Evolutionary conservation across 1,140 invertebrate species (phyloP).

Genomic region (Venustaconcha ellipsiformis): DNA sequence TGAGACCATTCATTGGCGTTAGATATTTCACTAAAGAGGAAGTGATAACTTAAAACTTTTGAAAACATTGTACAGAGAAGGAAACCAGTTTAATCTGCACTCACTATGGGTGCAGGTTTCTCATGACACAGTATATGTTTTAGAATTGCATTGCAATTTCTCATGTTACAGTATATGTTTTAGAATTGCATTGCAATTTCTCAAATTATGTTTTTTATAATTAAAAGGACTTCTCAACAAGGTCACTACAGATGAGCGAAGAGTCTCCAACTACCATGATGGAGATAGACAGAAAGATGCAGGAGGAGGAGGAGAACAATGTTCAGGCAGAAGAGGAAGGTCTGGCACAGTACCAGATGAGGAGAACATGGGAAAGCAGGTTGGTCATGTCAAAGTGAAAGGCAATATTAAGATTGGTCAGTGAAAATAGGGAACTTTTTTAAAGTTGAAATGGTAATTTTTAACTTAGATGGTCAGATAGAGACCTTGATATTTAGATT

Average conservation of each 20-base stretch:
- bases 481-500: too few species aligned
- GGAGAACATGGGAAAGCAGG: constrained; percentile 61
- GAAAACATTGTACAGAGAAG: not conserved
- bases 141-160: not conserved
- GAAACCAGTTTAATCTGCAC: not conserved
- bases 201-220: not conserved
- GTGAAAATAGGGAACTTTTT: too few species aligned
- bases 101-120: not conserved
- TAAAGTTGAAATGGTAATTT: too few species aligned
- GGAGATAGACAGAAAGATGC: constrained; percentile 11
- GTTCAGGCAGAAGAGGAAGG: constrained; percentile 31
- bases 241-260: constrained; percentile 62
- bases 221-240: constrained; percentile 61
- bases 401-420: too few species aligned
- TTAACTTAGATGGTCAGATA: too few species aligned
- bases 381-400: not conserved
- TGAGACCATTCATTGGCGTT: not conserved
- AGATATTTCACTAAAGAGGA: not conserved
- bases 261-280: constrained; percentile 41
- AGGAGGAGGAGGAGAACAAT: constrained; percentile 23
- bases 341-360: constrained; percentile 45
- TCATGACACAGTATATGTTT: not conserved
- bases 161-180: not conserved
- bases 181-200: not conserved
- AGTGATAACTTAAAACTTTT: not conserved